Base-by-base conservation (phyloP, 2,797 vertebrate genomes). In the Peromyscus attwateri region DNA sequence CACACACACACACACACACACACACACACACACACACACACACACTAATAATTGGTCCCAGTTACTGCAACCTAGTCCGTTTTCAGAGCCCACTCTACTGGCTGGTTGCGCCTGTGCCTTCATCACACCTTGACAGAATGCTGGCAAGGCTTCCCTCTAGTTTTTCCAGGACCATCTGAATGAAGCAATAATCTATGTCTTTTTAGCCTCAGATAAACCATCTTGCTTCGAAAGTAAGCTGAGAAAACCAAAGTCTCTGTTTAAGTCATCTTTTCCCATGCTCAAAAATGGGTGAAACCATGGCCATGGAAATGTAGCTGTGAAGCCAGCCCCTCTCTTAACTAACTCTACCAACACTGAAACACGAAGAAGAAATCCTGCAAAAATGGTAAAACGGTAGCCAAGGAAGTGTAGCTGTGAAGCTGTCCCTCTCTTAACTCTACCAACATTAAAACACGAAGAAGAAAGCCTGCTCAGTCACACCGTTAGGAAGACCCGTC, bases 151-250 rank as follows among this genome's bases (percentile, higher is more conserved):
- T 87, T 92, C 17, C n/a, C 11, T 83, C 34, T 79, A 46, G 71
- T 57, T 91, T 75, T 79, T 92, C 80, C 92, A 88, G 76, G 60
- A 89, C 34, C 40, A 25, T 92, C 91, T 95, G 70, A 46, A 71
- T 88, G 75, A 71, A 82, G 12, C 46, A 73, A 64, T 88, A 84
- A 76, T 31, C 66, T 81, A 64, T 62, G 75, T 76, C 34, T 57
- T 91, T 81, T 60, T 68, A 79, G 84, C 34, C 88, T 81, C 64
- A 83, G 13, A 23, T 14, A 7, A 87, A 25, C 52, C 34, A 66
- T 79, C 23, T 29, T 66, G 49, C 64, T 66, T 96, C 82, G 76
- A 46, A 95, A 94, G 19, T 84, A n/a, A 92, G 79, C 81, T 40
- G 1, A 84, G 43, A 62, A 80, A 94, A 76, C 52, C 25, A 23